Percentiles rank a stretch among this genome's conserved stretches.
Evolutionary conservation across 2,797 vertebrate genomes (phyloP).

Genomic region (Helarctos malayanus): DNA sequence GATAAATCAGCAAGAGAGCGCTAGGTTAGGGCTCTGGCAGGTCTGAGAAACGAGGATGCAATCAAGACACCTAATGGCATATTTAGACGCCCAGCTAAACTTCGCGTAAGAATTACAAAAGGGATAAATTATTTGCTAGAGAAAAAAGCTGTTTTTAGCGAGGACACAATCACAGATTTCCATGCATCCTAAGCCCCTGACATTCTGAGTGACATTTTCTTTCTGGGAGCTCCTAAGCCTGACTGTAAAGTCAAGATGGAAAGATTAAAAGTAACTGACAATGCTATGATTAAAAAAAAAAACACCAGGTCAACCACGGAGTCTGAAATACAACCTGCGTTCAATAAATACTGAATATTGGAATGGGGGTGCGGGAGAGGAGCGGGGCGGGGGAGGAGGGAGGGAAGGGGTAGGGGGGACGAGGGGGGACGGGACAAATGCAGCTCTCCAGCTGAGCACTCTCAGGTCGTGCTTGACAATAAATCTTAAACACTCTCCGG

Average conservation of each 20-base stretch:
- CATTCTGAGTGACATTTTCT: constrained; percentile 39
- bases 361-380: neutral
- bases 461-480: neutral
- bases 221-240: neutral
- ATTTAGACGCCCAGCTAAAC: neutral
- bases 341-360: neutral
- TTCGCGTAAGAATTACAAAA: neutral
- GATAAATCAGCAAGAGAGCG: neutral
- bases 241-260: constrained; percentile 2
- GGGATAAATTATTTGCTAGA: neutral
- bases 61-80: neutral
- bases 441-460: neutral
- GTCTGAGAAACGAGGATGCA: neutral
- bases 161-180: neutral
- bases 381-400: too few species aligned
- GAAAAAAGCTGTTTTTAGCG: constrained; percentile 31
- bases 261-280: constrained; percentile 39
- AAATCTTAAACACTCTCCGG: neutral
- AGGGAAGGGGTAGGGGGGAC: neutral
- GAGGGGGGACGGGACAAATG: neutral
- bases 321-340: neutral
- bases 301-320: neutral
- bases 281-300: neutral
- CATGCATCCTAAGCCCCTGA: neutral
- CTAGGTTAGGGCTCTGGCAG: neutral